Evolutionary conservation across 1,140 invertebrate genomes (phyloP).

Genomic region (Calycopis cecrops): DNA sequence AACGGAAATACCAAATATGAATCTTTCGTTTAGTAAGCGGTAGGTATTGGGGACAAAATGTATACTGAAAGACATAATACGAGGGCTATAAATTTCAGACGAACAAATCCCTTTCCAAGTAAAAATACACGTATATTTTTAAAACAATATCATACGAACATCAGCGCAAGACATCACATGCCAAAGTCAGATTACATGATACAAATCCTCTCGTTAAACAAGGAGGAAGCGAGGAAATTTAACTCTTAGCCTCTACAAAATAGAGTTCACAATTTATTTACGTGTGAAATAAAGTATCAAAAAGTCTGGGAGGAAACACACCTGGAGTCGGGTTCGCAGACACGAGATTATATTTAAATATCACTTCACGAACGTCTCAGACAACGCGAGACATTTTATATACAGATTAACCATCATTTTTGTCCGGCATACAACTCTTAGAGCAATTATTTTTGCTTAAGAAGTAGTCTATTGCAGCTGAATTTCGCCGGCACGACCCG

Average conservation of each 20-base stretch:
- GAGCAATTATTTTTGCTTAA: too few species aligned
- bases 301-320: slow-evolving; percentile 37
- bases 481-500: too few species aligned
- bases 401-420: too few species aligned
- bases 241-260: slow-evolving; percentile 21
- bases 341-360: slow-evolving; percentile 54
- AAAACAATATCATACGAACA: slow-evolving; percentile 20
- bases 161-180: slow-evolving; percentile 30
- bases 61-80: neutral
- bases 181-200: slow-evolving; percentile 51
- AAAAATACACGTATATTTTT: neutral
- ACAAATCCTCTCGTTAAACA: slow-evolving; percentile 57
- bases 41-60: too few species aligned
- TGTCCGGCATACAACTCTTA: too few species aligned
- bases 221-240: slow-evolving; percentile 17
- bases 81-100: neutral
- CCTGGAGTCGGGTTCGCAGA: slow-evolving; percentile 47
- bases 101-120: too few species aligned
- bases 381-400: too few species aligned
- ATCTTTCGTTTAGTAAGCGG: too few species aligned
- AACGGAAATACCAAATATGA: too few species aligned
- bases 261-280: slow-evolving; percentile 28
- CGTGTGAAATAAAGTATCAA: slow-evolving; percentile 13
- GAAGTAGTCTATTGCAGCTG: too few species aligned
- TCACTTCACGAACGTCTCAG: slow-evolving; percentile 18